phyloP scores from a whole-genome alignment of 2,797 vertebrate genomes.

The Falco columbarius region DNA sequence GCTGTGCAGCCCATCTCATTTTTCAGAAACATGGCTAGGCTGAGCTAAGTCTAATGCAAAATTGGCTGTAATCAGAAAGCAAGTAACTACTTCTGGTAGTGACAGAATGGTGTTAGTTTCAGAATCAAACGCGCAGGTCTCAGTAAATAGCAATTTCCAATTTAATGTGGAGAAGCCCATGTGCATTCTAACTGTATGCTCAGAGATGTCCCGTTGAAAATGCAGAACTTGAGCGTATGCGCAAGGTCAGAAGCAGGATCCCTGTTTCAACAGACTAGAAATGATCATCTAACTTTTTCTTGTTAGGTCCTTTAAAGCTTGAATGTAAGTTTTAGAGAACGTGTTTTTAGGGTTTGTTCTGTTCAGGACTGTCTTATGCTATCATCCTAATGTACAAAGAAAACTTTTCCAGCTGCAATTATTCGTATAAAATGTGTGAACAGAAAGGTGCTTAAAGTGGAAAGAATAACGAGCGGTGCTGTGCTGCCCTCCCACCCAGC shows the following conservation, averaged over 20 bases:
- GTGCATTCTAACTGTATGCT: not conserved
- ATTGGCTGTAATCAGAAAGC: not conserved
- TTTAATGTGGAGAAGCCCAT: not conserved
- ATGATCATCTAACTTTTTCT: not conserved
- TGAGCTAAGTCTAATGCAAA: not conserved
- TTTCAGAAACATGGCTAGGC: not conserved
- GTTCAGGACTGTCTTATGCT: not conserved
- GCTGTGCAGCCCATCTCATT: not conserved
- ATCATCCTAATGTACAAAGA: not conserved
- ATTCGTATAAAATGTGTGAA: not conserved
- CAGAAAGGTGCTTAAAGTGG: not conserved
- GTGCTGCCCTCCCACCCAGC: not conserved
- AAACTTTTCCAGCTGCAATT: not conserved
- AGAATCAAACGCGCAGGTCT: not conserved
- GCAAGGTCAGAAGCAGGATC: not conserved
- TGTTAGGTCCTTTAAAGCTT: not conserved
- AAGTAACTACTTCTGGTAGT: not conserved
- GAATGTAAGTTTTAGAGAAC: not conserved
- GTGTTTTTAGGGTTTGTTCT: not conserved
- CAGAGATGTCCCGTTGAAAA: not conserved
- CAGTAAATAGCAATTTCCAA: not conserved
- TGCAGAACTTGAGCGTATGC: not conserved
- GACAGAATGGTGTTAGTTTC: not conserved
- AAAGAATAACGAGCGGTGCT: not conserved
- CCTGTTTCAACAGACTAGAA: not conserved